Evolutionary conservation across 2,113 vertebrate genomes (phyloP).

Genomic region (Nothobranchius furzeri): DNA sequence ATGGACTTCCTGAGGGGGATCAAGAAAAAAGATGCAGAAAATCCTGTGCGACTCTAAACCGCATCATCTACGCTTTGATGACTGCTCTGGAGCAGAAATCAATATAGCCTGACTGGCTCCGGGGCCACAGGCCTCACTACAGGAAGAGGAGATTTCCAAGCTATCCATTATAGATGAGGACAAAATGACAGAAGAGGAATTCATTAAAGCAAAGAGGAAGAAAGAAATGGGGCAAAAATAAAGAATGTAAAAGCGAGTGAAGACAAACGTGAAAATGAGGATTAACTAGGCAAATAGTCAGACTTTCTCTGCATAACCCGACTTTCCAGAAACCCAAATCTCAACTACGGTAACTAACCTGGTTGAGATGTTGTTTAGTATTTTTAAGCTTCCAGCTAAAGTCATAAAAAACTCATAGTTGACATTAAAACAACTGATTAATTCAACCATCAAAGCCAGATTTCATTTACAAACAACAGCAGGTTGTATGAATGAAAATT

Average conservation of each 20-base stretch:
- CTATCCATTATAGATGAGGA: conserved; percentile 88
- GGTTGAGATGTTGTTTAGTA: too few relatives aligned
- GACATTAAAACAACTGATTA: too few relatives aligned
- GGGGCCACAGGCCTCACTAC: conserved; percentile 64
- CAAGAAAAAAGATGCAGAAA: conserved; percentile 43
- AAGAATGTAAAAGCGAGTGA: neutral
- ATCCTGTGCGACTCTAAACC: conserved; percentile 69
- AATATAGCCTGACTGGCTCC: conserved; percentile 83
- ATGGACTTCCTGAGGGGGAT: conserved; percentile 30
- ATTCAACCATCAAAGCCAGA: too few relatives aligned
- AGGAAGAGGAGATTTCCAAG: conserved; percentile 84
- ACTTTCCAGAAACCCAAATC: too few relatives aligned
- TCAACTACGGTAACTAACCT: too few relatives aligned
- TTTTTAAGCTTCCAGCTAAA: too few relatives aligned
- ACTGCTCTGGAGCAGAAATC: conserved; percentile 79
- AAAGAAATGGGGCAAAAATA: neutral
- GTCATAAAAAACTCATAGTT: too few relatives aligned
- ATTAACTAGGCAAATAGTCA: too few relatives aligned
- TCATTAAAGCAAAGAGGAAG: conserved; percentile 21
- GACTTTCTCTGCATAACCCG: too few relatives aligned
- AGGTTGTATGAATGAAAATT: too few relatives aligned
- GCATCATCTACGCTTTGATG: conserved; percentile 70
- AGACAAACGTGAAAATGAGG: too few relatives aligned
- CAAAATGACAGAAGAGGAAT: conserved; percentile 33
- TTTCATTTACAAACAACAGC: too few relatives aligned